Base-by-base conservation (phyloP, 2,888 invertebrate species). In the Cosmopolites sordidus region DNA sequence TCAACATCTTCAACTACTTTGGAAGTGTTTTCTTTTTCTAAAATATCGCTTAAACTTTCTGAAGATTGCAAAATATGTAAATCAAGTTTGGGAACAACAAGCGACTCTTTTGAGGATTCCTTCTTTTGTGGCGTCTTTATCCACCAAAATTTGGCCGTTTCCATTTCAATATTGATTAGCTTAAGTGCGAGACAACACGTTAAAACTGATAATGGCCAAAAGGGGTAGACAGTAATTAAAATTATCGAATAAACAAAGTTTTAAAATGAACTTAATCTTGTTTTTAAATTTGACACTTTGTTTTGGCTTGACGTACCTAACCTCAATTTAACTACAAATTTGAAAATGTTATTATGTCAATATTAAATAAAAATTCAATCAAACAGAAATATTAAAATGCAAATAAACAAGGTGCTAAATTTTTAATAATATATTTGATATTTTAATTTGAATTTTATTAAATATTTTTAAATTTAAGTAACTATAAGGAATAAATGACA, bases 1-100 rank as follows among this genome's bases (percentile, higher is more conserved):
- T 85, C 85, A 44, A 80, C 77, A 61, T 81, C 81, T 33, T 62
- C 61, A 47, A 59, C 64, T 39, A 66, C 64, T 18, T 65, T 67
- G 51, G 22, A 39, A 38, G 44, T 8, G 14, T 12, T 46, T 9
- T 74, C 73, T 54, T 69, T 68, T 55, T 71, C 71, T 22, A 74
- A 58, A 55, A 70, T 68, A 58, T 73, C 71, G n/a, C 66, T 67
- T 17, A 73, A 60, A 6, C 72, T 72, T 54, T 64, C 65, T 16
- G 70, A 67, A 42, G 71, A 63, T 17, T 65, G 61, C n/a, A 56
- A 12, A 30, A 30, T 30, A 27, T 50, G 43, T 14, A 69, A 52
- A 40, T 64, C 68, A 59, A 60, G 58, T 48, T 60, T 63, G 40
- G 68, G 65, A 8, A 66, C 59, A 37, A 51, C 16, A 18, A 58